Percentiles rank a stretch among this genome's conserved stretches.
Conservation (phyloP, 1,140 invertebrate genomes). For the Hormaphis cornu region DNA sequence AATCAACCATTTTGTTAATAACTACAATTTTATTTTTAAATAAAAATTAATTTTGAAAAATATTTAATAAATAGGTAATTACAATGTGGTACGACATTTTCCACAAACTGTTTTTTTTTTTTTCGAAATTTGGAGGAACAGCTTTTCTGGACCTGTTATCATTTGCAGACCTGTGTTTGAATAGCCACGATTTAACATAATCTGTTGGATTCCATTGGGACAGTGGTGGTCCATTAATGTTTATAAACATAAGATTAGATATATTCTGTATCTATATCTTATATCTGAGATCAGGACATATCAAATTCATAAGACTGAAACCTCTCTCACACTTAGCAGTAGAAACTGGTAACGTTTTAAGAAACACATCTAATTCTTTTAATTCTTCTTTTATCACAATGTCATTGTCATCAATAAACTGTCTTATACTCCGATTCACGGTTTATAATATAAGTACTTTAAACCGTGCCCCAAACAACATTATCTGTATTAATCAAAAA, state of each 20-base stretch:
- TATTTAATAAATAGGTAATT: no score
- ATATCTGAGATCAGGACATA: neutral
- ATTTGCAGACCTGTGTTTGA: neutral
- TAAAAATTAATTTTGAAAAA: no score
- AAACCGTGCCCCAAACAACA: neutral
- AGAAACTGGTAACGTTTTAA: neutral
- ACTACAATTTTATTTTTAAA: no score
- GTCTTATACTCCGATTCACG: no score
- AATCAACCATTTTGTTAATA: no score
- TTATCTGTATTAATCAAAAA: neutral
- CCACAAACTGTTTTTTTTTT: neutral
- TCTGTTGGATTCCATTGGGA: neutral
- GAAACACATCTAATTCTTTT: neutral
- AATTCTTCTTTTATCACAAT: neutral
- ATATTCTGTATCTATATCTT: neutral
- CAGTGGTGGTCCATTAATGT: neutral
- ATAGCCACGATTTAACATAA: neutral
- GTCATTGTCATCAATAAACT: no score
- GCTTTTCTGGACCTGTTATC: neutral
- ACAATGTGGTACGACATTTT: no score
- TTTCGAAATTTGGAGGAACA: neutral
- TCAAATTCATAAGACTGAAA: neutral
- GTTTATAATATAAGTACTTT: no score
- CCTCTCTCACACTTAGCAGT: neutral
- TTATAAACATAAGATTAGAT: neutral